phyloP scores from a whole-genome alignment of 2,888 invertebrate genomes.

The Microplitis deprimator region DNA sequence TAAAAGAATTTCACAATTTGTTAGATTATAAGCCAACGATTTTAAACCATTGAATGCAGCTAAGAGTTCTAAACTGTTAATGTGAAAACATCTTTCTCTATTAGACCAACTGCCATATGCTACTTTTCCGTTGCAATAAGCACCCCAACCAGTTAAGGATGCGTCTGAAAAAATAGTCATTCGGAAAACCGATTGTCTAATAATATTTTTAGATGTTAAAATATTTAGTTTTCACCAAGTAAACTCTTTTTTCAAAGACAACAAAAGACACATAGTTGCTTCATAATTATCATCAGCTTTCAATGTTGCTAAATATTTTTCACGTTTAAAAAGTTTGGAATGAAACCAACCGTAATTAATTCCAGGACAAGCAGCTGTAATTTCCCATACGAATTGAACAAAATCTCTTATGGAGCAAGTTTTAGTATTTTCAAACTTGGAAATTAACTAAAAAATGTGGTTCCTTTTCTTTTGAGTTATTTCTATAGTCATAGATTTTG shows the following conservation, averaged over 20 bases:
- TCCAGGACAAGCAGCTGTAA: too few relatives aligned
- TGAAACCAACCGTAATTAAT: too few relatives aligned
- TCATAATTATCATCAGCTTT: too few relatives aligned
- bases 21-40: constrained; percentile 35
- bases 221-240: constrained; percentile 9
- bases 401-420: too few relatives aligned
- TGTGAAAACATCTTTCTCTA: constrained; percentile 29
- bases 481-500: too few relatives aligned
- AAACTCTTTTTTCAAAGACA: not conserved
- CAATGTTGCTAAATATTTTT: too few relatives aligned
- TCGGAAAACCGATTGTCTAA: constrained; percentile 7
- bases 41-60: constrained; percentile 42
- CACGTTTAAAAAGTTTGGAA: too few relatives aligned
- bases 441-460: too few relatives aligned
- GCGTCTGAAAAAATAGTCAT: constrained; percentile 27
- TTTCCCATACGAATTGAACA: too few relatives aligned
- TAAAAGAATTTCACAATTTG: constrained; percentile 37
- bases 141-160: constrained; percentile 4
- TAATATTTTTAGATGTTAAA: constrained; percentile 11
- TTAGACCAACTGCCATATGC: constrained; percentile 28
- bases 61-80: constrained; percentile 38
- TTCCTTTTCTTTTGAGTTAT: too few relatives aligned
- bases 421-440: too few relatives aligned
- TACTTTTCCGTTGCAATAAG: constrained; percentile 7
- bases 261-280: too few relatives aligned